Evolutionary conservation across 1,140 invertebrate species (phyloP), one percentile per base, ranked within the genome.

Genomic region (Drosophila leontia): DNA sequence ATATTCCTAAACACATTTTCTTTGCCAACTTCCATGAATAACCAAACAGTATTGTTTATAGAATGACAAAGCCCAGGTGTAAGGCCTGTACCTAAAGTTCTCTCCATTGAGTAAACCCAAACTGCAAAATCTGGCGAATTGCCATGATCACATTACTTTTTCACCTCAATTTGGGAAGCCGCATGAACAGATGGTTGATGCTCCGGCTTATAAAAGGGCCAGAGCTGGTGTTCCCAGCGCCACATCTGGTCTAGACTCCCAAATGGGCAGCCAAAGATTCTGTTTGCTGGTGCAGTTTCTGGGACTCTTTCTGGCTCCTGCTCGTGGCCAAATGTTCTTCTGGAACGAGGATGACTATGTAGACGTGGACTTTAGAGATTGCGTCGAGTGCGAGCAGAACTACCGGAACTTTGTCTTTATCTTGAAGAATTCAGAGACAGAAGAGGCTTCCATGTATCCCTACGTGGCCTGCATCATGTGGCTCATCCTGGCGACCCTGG

Each of bases 391-490:
- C 34, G 80, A 70, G 35, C 12, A 70, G 3, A 80, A 78, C 29
- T 88, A 61, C 45, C 68, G 65, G 13, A 71, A 87, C 15, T 78
- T 75, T 78, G 84, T 88, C 4, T 64, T 88, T 37, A 8, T 87
- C 5, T 45, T 87, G 34, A 47, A 65, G 7, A 53, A 19, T 8
- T 44, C 34, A 0, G 47, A 70, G 3, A 29, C 17, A 0, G 63
- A 80, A 6, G 41, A 57, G 35, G 37, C 32, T 5, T 70, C 68
- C n/a, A 17, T 53, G 4, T 84, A 84, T 55, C 64, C 60, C 32
- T 72, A 64, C 34, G 34, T 84, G n/a, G 70, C 70, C 11, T 44
- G 71, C 7, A 48, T 84, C 1, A 78, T 72, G 72, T 84, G 84
- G 77, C 23, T 84, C 13, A 50, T 75, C 9, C n/a, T 90, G 50